Conservation (phyloP, 2,888 invertebrate genomes). For the Polymixis flavicincta region DNA sequence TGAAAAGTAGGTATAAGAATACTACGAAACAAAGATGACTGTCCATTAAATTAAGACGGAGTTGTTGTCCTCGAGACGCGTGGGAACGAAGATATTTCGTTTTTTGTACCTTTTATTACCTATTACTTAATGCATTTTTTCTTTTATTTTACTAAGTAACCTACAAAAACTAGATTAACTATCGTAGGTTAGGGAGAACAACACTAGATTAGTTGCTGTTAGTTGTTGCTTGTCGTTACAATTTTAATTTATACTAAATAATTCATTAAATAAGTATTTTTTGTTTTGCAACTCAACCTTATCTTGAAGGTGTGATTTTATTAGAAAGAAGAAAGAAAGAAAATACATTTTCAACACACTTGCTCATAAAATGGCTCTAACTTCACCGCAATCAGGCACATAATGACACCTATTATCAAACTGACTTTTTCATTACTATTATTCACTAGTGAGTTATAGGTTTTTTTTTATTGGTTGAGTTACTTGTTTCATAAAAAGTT, state of each 20-base stretch:
- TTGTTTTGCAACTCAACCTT: not conserved
- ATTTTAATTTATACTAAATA: not conserved
- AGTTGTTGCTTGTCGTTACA: not conserved
- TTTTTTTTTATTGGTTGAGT: too few relatives aligned
- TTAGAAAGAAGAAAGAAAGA: too few relatives aligned
- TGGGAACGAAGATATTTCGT: slow-evolving; percentile 45
- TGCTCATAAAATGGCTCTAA: too few relatives aligned
- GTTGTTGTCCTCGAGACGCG: slow-evolving; percentile 56
- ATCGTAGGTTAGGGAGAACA: slow-evolving; percentile 14
- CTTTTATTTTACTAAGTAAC: not conserved
- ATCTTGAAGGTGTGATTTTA: too few relatives aligned
- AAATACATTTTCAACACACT: too few relatives aligned
- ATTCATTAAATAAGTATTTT: not conserved
- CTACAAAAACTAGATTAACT: not conserved
- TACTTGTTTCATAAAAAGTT: too few relatives aligned
- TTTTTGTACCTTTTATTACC: not conserved
- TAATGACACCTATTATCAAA: too few relatives aligned
- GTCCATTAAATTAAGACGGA: slow-evolving; percentile 34
- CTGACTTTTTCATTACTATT: too few relatives aligned
- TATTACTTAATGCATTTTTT: slow-evolving; percentile 2
- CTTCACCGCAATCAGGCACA: too few relatives aligned
- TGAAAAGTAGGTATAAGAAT: slow-evolving; percentile 40
- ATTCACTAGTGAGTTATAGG: too few relatives aligned
- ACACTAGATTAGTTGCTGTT: not conserved
- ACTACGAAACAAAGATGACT: slow-evolving; percentile 47